phyloP scores from a whole-genome alignment of 2,888 invertebrate species.

The Netelia fuscicornis region DNA sequence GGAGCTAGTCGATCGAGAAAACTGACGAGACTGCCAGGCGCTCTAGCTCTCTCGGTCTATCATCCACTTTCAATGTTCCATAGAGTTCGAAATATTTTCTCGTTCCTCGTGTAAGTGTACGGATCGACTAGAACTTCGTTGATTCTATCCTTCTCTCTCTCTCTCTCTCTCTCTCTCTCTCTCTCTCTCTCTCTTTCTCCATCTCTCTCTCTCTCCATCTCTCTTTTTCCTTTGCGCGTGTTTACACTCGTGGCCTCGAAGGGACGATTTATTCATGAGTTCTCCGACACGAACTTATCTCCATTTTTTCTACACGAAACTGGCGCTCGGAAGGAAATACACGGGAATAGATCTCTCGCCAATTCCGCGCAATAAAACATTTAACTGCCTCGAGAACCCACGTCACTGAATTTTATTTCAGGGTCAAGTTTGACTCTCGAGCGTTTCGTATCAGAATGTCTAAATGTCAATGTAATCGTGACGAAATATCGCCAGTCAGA shows the following conservation, averaged over 20 bases:
- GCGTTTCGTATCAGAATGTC: neutral
- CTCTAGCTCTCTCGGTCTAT: conserved; percentile 44
- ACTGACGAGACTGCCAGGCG: conserved; percentile 61
- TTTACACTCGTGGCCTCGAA: conserved; percentile 31
- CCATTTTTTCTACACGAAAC: conserved; percentile 42
- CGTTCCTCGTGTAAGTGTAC: conserved; percentile 32
- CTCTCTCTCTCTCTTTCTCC: conserved; percentile 40
- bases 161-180: conserved; percentile 31
- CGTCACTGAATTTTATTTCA: conserved; percentile 40
- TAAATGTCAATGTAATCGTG: neutral
- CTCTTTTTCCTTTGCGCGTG: conserved; percentile 44
- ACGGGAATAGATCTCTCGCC: conserved; percentile 39
- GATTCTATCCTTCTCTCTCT: conserved; percentile 40
- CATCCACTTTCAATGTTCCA: conserved; percentile 66
- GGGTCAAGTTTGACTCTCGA: conserved; percentile 31
- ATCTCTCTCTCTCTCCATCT: conserved; percentile 33
- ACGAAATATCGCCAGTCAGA: neutral
- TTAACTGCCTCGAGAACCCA: conserved; percentile 22
- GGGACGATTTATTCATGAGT: conserved; percentile 65
- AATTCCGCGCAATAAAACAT: conserved; percentile 40
- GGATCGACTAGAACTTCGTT: conserved; percentile 51
- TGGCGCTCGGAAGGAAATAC: conserved; percentile 32
- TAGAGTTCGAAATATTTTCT: conserved; percentile 53
- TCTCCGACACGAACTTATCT: conserved; percentile 52
- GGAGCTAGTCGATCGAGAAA: conserved; percentile 65